Evolutionary conservation across 2,113 vertebrate genomes (phyloP).

Genomic region (Neopipo cinnamomea): DNA sequence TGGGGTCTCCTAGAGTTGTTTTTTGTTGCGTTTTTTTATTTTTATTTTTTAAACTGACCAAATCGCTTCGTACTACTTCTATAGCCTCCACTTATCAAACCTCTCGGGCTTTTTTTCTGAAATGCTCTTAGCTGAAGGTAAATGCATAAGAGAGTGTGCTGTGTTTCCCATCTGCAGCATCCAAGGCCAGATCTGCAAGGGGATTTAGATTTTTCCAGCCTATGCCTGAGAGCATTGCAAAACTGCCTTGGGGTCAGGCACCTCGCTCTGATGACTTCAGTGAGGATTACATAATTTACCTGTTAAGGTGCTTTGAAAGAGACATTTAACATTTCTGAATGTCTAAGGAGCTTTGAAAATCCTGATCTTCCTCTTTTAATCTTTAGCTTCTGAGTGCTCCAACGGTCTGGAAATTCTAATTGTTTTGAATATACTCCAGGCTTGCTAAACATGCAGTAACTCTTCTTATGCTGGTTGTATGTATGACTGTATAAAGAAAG

Average conservation of each 20-base stretch:
- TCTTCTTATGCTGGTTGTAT: not conserved
- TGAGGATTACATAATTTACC: not conserved
- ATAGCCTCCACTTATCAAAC: too few relatives aligned
- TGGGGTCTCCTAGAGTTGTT: not conserved
- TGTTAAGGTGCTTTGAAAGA: constrained; percentile 22
- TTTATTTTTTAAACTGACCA: not conserved
- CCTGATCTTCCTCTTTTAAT: not conserved
- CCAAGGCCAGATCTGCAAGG: not conserved
- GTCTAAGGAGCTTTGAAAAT: constrained; percentile 29
- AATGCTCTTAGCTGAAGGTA: not conserved
- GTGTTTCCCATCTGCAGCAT: not conserved
- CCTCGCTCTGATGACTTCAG: not conserved
- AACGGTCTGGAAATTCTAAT: not conserved
- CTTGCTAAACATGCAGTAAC: not conserved
- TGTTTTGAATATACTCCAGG: not conserved
- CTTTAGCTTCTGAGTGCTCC: not conserved
- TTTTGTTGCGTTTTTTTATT: not conserved
- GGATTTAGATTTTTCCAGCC: not conserved
- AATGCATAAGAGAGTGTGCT: fast-evolving
- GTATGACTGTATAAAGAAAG: not conserved
- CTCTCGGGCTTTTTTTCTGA: not conserved
- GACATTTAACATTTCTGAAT: not conserved
- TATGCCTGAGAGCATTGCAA: not conserved
- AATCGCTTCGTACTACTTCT: not conserved
- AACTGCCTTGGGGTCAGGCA: not conserved